Evolutionary conservation across 2,888 invertebrate species (phyloP).

Genomic region (Dugesia japonica): DNA sequence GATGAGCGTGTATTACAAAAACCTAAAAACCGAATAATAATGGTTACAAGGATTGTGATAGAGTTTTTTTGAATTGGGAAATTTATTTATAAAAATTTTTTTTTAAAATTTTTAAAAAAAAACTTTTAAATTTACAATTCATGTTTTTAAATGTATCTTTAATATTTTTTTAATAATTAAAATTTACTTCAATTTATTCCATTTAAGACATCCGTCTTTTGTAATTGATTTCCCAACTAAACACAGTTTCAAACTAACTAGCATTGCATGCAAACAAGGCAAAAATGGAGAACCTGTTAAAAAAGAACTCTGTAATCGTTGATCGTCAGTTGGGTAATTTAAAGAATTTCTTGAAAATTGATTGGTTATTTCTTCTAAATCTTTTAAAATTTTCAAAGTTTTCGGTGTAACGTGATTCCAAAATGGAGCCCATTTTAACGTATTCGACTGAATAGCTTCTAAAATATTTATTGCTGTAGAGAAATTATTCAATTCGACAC

Average conservation of each 20-base stretch:
- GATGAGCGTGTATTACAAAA: too few relatives aligned
- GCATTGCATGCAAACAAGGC: background rate
- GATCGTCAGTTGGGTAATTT: background rate
- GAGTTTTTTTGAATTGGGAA: too few relatives aligned
- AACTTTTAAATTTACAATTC: too few relatives aligned
- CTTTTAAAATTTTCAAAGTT: background rate
- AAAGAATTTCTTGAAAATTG: background rate
- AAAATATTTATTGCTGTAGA: background rate
- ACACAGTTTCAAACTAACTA: background rate
- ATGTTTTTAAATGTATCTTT: too few relatives aligned
- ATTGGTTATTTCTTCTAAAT: background rate
- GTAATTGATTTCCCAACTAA: background rate
- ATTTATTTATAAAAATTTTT: too few relatives aligned
- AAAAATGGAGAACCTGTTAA: background rate
- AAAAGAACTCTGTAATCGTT: background rate
- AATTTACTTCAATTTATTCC: background rate
- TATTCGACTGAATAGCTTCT: background rate
- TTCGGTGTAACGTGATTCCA: conserved; percentile 4
- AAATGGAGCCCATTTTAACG: conserved; percentile 8
- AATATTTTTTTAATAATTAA: too few relatives aligned
- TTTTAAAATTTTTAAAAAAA: too few relatives aligned
- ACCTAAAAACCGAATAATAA: too few relatives aligned
- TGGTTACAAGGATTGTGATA: too few relatives aligned
- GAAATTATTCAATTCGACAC: background rate
- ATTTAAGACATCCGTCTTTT: conserved; percentile 1